phyloP scores from a whole-genome alignment of 2,888 invertebrate species.

The Agriotes lineatus region DNA sequence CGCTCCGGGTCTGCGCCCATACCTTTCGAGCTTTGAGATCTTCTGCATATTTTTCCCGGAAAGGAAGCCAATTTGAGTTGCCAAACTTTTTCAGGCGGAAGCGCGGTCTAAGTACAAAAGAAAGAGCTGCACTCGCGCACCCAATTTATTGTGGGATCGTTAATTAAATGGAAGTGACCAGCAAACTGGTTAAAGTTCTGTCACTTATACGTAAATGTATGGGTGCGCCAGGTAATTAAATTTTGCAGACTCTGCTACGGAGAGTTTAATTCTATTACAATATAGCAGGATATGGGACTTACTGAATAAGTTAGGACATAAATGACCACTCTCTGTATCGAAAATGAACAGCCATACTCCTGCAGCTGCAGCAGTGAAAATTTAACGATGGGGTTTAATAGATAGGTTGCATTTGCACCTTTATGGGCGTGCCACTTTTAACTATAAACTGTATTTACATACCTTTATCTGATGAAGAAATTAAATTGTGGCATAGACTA shows the following conservation, averaged over 20 bases:
- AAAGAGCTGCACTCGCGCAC: background rate
- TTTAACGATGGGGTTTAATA: too few relatives aligned
- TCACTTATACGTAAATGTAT: slow-evolving; percentile 23
- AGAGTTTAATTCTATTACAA: background rate
- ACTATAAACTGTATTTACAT: background rate
- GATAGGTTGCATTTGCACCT: too few relatives aligned
- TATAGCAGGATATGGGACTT: background rate
- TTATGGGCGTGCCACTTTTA: too few relatives aligned
- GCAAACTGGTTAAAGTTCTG: slow-evolving; percentile 15
- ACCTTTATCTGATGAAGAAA: too few relatives aligned
- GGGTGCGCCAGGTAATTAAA: slow-evolving; percentile 14
- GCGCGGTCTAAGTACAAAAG: background rate
- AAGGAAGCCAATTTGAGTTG: too few relatives aligned
- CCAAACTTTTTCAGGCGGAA: too few relatives aligned
- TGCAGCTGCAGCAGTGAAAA: too few relatives aligned
- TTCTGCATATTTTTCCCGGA: slow-evolving; percentile 4
- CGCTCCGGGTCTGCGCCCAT: too few relatives aligned
- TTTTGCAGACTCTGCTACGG: background rate
- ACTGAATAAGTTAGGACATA: background rate
- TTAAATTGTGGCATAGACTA: too few relatives aligned
- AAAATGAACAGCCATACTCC: too few relatives aligned
- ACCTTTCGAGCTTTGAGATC: slow-evolving; percentile 16
- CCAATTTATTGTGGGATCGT: slow-evolving; percentile 13
- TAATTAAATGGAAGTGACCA: slow-evolving; percentile 30
- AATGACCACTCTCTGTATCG: too few relatives aligned